phyloP scores from a whole-genome alignment of 64 coral and sea anemone genomes.

The Stichodactyla mertensii region DNA sequence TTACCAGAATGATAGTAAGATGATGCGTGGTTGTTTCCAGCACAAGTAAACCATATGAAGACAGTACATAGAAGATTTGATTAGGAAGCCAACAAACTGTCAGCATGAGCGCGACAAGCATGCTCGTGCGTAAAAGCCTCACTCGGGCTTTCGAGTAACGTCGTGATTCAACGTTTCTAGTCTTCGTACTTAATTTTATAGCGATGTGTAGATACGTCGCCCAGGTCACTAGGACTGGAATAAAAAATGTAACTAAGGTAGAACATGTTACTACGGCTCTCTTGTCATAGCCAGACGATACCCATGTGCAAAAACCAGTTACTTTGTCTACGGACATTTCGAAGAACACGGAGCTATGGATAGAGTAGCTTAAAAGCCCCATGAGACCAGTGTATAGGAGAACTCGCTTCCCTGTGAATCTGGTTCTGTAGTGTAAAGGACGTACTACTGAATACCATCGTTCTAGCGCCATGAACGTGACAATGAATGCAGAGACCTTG shows the following conservation, averaged over 20 bases:
- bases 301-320: slow-evolving; percentile 24
- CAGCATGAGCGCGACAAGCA: slow-evolving; percentile 48
- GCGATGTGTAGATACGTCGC: slow-evolving; percentile 44
- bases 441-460: slow-evolving; percentile 49
- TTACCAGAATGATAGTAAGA: slow-evolving; percentile 63
- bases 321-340: slow-evolving; percentile 39
- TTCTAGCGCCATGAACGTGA: slow-evolving; percentile 42
- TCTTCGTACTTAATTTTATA: slow-evolving; percentile 5
- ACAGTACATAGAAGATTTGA: slow-evolving; percentile 51
- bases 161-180: background rate
- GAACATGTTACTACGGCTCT: slow-evolving; percentile 18
- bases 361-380: slow-evolving; percentile 18
- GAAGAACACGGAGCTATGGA: slow-evolving; percentile 24
- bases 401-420: slow-evolving; percentile 36
- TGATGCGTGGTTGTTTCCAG: slow-evolving; percentile 50
- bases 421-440: slow-evolving; percentile 18
- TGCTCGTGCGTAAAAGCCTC: slow-evolving; percentile 49
- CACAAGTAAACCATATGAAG: slow-evolving; percentile 28
- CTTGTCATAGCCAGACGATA: background rate
- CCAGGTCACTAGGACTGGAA: slow-evolving; percentile 55
- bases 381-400: slow-evolving; percentile 29
- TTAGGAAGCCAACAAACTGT: slow-evolving; percentile 71
- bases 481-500: slow-evolving; percentile 42
- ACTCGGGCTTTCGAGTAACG: slow-evolving; percentile 13
- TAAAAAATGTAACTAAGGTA: slow-evolving; percentile 55